Conservation (phyloP, 1,140 invertebrate species). For the Pachyrhynchus sulphureomaculatus region DNA sequence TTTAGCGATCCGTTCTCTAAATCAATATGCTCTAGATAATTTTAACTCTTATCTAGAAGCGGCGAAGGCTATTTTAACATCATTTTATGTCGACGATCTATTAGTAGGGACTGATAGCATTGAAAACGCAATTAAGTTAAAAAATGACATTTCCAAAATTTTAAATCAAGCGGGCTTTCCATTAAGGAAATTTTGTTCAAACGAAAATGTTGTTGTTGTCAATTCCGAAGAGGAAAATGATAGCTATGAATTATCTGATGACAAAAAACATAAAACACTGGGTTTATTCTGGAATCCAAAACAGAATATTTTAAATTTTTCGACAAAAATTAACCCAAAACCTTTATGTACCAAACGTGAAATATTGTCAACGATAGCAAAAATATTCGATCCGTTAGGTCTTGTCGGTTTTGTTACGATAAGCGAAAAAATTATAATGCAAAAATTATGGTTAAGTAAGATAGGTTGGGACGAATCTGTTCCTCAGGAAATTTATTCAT, state of each 20-base stretch:
- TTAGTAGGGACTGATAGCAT: constrained; percentile 45
- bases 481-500: constrained; percentile 22
- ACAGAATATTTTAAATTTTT: no score
- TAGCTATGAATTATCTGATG: no score
- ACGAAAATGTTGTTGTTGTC: no score
- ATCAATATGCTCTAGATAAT: constrained; percentile 47
- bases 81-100: constrained; percentile 54
- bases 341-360: constrained; percentile 22
- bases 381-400: constrained; percentile 41
- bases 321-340: no score
- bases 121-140: constrained; percentile 37
- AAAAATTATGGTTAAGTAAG: constrained; percentile 44
- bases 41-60: constrained; percentile 37
- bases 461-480: constrained; percentile 48
- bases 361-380: constrained; percentile 33
- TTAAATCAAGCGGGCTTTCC: constrained; percentile 35
- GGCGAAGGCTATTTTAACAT: constrained; percentile 38
- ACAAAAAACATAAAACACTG: constrained; percentile 19
- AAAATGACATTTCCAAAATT: constrained; percentile 16
- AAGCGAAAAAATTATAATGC: constrained; percentile 44
- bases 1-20: constrained; percentile 43
- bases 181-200: constrained; percentile 52
- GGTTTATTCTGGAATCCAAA: constrained; percentile 27
- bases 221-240: no score
- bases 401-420: constrained; percentile 42